Conservation (phyloP, 2,888 invertebrate species). For the Didymodactylos carnosus region DNA sequence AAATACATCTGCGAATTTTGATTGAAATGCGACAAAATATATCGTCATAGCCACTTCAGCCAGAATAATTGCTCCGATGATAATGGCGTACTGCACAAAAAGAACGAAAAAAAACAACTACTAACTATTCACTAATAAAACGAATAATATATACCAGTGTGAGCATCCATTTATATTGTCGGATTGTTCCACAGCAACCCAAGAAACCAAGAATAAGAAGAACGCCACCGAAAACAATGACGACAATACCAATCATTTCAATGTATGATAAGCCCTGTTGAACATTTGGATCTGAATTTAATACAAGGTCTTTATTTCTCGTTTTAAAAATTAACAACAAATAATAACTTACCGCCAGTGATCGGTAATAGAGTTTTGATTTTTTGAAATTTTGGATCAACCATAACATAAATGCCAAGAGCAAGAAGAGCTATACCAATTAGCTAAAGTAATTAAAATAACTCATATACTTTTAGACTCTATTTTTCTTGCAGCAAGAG, state of each 20-base stretch:
- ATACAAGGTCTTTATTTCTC: neutral
- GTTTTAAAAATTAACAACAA: no score
- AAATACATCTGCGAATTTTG: neutral
- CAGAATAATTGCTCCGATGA: neutral
- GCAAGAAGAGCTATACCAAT: constrained; percentile 5
- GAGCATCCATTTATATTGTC: constrained; percentile 3
- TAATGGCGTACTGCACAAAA: neutral
- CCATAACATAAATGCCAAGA: constrained; percentile 6
- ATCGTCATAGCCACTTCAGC: constrained; percentile 3
- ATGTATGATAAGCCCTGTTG: constrained; percentile 1
- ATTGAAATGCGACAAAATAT: constrained; percentile 5
- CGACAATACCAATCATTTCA: constrained; percentile 5
- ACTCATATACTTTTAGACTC: neutral
- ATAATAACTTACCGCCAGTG: neutral
- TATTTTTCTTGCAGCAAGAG: no score
- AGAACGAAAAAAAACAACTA: neutral
- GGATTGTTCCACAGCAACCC: constrained; percentile 8
- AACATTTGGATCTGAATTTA: neutral
- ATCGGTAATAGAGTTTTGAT: neutral
- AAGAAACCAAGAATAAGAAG: constrained; percentile 10
- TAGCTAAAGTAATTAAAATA: neutral
- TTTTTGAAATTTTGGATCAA: constrained; percentile 8
- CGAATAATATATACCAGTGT: neutral
- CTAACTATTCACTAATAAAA: neutral
- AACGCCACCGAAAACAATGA: neutral